A percentile compares a stretch with the other conserved stretches of the same genome.
phyloP scores from a whole-genome alignment of 2,113 vertebrate genomes.

The Rostratula benghalensis region DNA sequence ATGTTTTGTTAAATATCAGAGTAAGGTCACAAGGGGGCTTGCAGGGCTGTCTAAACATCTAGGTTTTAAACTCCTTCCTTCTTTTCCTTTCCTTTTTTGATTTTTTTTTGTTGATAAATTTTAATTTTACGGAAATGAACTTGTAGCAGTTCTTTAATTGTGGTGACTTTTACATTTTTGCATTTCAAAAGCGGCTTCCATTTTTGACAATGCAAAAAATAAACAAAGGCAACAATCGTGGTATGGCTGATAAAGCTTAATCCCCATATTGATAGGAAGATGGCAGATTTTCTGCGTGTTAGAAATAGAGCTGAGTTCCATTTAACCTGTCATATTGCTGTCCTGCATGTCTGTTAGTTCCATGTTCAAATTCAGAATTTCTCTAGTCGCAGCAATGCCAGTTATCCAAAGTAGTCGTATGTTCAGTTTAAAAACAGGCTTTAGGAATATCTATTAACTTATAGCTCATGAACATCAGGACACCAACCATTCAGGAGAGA shows the following conservation, averaged over 20 bases:
- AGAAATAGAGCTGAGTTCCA: neutral
- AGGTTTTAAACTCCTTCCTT: slow-evolving; percentile 75
- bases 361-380: neutral
- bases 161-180: slow-evolving; percentile 69
- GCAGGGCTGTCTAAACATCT: slow-evolving; percentile 91
- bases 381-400: neutral
- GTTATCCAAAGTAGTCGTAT: neutral
- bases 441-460: neutral
- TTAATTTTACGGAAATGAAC: slow-evolving; percentile 70
- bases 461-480: neutral
- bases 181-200: slow-evolving; percentile 69
- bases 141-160: slow-evolving; percentile 82
- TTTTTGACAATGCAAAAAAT: neutral
- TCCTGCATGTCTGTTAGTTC: neutral
- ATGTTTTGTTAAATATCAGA: slow-evolving; percentile 99
- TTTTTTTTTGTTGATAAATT: neutral
- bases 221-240: neutral
- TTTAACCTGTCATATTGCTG: neutral
- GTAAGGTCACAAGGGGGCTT: slow-evolving; percentile 91
- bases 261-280: neutral
- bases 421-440: neutral
- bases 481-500: neutral
- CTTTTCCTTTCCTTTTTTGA: neutral
- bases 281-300: neutral
- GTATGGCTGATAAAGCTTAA: neutral